A percentile compares a stretch with the other conserved stretches of the same genome.
Conservation (phyloP, 1,140 invertebrate genomes). For the Formica selysi region DNA sequence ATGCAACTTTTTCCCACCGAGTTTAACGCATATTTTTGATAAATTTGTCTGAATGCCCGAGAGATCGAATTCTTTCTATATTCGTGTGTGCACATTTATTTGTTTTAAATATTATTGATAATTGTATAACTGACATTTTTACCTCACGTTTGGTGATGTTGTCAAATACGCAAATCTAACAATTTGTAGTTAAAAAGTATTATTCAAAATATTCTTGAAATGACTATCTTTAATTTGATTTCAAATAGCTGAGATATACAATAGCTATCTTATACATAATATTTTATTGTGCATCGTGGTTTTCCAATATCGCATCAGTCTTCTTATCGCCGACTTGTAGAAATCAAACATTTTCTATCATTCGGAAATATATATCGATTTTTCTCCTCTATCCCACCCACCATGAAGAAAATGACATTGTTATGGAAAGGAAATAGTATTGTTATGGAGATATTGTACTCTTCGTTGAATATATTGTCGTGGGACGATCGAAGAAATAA, state of each 20-base stretch:
- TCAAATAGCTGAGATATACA: not conserved
- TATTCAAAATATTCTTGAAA: not conserved
- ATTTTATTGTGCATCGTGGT: not conserved
- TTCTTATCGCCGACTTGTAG: conserved; percentile 3
- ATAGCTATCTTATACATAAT: not conserved
- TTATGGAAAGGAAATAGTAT: conserved; percentile 31
- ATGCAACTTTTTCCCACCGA: not conserved
- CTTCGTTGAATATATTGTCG: not conserved
- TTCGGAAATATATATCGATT: conserved; percentile 33
- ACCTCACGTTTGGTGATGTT: not conserved
- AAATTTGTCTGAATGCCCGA: not conserved
- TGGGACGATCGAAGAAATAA: not conserved
- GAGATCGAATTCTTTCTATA: not conserved
- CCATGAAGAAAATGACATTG: not conserved
- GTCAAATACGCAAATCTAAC: not conserved
- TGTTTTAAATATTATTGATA: not conserved
- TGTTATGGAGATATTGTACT: conserved; percentile 19
- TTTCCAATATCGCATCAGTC: conserved; percentile 22
- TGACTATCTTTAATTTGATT: not conserved
- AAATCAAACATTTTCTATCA: conserved; percentile 9
- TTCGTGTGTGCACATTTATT: not conserved
- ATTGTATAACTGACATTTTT: not conserved
- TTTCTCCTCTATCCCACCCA: not conserved
- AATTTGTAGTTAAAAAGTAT: conserved; percentile 1
- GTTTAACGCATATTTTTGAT: not conserved